Conservation (phyloP, 2,797 vertebrate genomes). For the Enteromius mattozi region DNA sequence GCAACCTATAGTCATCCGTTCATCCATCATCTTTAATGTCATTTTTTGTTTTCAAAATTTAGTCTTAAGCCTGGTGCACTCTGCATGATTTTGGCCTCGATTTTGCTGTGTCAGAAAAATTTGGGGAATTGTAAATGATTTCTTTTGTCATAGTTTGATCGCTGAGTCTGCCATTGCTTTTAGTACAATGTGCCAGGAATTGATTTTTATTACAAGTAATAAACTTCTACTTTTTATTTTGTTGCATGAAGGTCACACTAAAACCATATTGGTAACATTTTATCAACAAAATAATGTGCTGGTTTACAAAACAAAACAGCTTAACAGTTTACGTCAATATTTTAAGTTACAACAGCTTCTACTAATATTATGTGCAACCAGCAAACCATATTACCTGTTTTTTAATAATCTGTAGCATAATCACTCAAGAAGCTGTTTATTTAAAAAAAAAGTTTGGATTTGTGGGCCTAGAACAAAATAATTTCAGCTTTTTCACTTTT, state of each 20-base stretch:
- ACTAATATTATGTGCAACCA: neutral
- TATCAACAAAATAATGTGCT: neutral
- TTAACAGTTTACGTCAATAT: neutral
- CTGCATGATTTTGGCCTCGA: neutral
- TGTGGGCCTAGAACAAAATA: neutral
- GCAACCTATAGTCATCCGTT: conserved; percentile 74
- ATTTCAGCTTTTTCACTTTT: neutral
- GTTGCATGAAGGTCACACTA: neutral
- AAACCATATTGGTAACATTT: neutral
- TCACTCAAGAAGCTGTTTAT: neutral
- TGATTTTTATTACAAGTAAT: neutral
- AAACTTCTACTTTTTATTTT: neutral
- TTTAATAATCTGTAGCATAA: neutral
- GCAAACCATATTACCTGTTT: neutral
- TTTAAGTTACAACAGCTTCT: neutral
- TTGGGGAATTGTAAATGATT: neutral
- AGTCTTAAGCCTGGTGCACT: conserved; percentile 71
- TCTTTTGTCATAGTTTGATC: neutral
- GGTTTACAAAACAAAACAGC: neutral
- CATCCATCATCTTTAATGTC: conserved; percentile 80
- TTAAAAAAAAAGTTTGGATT: neutral
- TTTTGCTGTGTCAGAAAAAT: neutral
- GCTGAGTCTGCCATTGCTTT: neutral
- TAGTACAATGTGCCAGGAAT: neutral
- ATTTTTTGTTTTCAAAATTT: conserved; percentile 73